These are phyloP conservation scores for Drosophila melanica DNA, from an alignment of 1,140 invertebrate genomes.

Conservation along the genomic window DNA sequence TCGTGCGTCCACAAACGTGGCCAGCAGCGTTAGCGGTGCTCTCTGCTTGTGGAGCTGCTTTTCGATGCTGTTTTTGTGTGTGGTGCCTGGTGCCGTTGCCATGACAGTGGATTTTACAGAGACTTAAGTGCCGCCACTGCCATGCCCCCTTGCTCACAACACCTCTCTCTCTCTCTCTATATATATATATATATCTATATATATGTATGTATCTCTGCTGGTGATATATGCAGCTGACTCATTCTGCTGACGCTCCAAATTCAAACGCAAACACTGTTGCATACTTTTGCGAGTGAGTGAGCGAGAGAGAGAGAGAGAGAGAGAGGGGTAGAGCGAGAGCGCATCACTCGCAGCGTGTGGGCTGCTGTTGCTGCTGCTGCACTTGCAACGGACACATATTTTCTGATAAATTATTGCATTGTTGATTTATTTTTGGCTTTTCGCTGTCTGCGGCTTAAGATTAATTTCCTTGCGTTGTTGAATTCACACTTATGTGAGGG, in stretches of 20 bases:
- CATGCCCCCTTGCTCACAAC: slow-evolving; percentile 3
- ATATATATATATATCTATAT: too few species aligned
- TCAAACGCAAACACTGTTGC: slow-evolving; percentile 81
- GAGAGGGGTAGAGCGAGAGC: slow-evolving; percentile 14
- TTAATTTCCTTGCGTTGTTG: slow-evolving; percentile 82
- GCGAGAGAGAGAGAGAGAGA: not conserved
- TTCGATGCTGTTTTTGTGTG: slow-evolving; percentile 69
- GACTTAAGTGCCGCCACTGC: slow-evolving; percentile 68
- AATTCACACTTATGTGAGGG: slow-evolving; percentile 70
- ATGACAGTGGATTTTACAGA: slow-evolving; percentile 82
- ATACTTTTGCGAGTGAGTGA: slow-evolving; percentile 59
- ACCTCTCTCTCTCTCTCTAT: slow-evolving; percentile 12
- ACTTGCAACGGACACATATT: slow-evolving; percentile 79
- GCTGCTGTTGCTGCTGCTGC: slow-evolving; percentile 19
- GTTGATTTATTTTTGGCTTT: slow-evolving; percentile 83
- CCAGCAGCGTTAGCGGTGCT: slow-evolving; percentile 23
- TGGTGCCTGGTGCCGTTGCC: slow-evolving; percentile 47
- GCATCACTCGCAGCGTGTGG: slow-evolving; percentile 4
- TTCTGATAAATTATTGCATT: slow-evolving; percentile 83
- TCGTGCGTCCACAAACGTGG: slow-evolving; percentile 52
- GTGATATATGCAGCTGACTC: slow-evolving; percentile 81
- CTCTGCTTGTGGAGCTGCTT: slow-evolving; percentile 39
- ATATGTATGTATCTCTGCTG: slow-evolving; percentile 1
- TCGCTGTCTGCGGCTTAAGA: slow-evolving; percentile 82
- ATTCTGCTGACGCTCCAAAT: slow-evolving; percentile 81